A percentile compares a stretch with the other conserved stretches of the same genome.
phyloP scores from a whole-genome alignment of 2,888 invertebrate genomes.

The Leptinotarsa juncta region DNA sequence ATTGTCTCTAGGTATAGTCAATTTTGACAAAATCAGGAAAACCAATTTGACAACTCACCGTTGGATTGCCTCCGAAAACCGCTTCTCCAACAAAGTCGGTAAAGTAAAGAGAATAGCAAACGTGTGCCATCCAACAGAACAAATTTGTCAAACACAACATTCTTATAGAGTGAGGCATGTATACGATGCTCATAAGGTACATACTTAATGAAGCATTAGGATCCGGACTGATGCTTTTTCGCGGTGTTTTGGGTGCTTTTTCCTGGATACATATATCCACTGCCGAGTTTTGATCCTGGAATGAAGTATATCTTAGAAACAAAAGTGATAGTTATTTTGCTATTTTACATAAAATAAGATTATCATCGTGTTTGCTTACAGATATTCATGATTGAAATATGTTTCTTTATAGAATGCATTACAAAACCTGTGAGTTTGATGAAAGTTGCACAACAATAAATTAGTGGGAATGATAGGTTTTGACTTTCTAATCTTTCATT shows the following conservation, averaged over 20 bases:
- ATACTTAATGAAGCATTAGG: slow-evolving; percentile 73
- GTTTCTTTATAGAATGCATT: too few relatives aligned
- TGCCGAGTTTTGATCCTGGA: slow-evolving; percentile 3
- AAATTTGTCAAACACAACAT: slow-evolving; percentile 93
- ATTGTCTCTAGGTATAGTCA: not conserved
- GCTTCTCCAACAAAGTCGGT: slow-evolving; percentile 96
- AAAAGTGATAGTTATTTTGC: not conserved
- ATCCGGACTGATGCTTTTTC: slow-evolving; percentile 55
- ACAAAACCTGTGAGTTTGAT: too few relatives aligned
- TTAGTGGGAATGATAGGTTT: too few relatives aligned
- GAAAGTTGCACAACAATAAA: too few relatives aligned
- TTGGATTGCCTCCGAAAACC: slow-evolving; percentile 89
- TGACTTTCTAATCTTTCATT: too few relatives aligned
- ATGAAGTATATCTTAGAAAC: not conserved
- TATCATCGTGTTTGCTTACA: too few relatives aligned
- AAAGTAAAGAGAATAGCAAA: slow-evolving; percentile 95
- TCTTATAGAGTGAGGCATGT: slow-evolving; percentile 88
- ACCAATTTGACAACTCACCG: slow-evolving; percentile 64
- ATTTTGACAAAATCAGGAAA: not conserved
- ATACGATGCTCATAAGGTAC: slow-evolving; percentile 89
- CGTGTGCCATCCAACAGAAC: slow-evolving; percentile 98
- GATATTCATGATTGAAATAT: too few relatives aligned
- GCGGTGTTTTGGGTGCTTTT: slow-evolving; percentile 29
- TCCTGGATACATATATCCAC: not conserved
- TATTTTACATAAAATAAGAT: too few relatives aligned